Base-by-base conservation (phyloP, 1,140 invertebrate genomes). In the Drosophila lacteicornis region DNA sequence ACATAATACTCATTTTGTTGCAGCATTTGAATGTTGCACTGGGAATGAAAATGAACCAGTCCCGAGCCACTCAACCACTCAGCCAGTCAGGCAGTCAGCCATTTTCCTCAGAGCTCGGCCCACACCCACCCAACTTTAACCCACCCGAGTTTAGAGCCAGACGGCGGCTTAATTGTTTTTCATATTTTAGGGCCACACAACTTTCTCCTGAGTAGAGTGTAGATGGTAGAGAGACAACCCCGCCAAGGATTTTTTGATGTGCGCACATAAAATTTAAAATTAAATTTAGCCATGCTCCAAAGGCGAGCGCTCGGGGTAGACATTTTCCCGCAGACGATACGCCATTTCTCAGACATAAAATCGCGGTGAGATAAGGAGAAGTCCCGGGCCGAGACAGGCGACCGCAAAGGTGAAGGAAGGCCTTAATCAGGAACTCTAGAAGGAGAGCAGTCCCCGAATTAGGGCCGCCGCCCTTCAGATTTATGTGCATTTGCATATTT, bases 1-100 rank as follows among this genome's bases (percentile, higher is more conserved):
- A 87, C 84, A 86, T 87, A 86, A 87, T 86, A 86, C 83, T 87
- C 83, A 77, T 86, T 86, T 87, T 87, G 82, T 82, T 82, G 47
- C 82, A 75, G 66, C 61, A 75, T 66, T 86, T 86, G 75, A 74
- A 75, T 78, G 45, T 70, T 70, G 75, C 38, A 69, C 53, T 63
- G 58, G 80, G 17, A 65, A 61, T 47, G 67, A 57, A 55, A 68
- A 50, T 49, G 56, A 56, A 78, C 51, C 66, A 73, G 70, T 55
- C 42, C 60, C 17, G n/a, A 38, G 56, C 57, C 68, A 65, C 68
- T 78, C 22, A 58, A 46, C 49, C 62, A 59, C 45, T 77, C 59
- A 62, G 38, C 22, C 46, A 42, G 33, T 11, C 33, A 36, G 33
- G 33, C 33, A 55, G 79, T 76, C 76, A 84, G 81, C 82, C 81